Evolutionary conservation across 2,888 invertebrate genomes (phyloP).

Genomic region (Trichopria drosophilae): DNA sequence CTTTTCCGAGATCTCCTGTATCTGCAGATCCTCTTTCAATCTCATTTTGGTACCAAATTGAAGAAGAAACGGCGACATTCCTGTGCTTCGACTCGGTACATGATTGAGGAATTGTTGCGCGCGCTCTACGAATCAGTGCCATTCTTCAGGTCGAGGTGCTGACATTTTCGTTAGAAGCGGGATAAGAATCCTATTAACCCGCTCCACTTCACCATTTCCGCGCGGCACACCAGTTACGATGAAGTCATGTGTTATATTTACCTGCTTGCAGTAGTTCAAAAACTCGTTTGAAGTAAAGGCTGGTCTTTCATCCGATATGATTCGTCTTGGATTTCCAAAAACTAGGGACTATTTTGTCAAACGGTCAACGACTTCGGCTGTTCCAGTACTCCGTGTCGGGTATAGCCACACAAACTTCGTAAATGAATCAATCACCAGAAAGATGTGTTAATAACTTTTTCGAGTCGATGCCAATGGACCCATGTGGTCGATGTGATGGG

Average conservation of each 20-base stretch:
- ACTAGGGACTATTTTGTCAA: background rate
- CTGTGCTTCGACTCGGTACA: conserved; percentile 37
- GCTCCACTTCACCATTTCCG: background rate
- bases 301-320: background rate
- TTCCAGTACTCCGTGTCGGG: background rate
- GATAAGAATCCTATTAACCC: background rate
- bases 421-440: background rate
- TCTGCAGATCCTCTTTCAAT: conserved; percentile 47
- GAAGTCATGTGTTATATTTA: background rate
- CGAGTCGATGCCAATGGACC: background rate
- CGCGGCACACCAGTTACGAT: background rate
- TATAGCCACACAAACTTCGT: background rate
- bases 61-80: conserved; percentile 45
- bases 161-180: background rate
- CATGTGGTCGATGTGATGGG: background rate
- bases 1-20: conserved; percentile 44
- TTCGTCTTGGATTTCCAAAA: background rate
- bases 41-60: conserved; percentile 42
- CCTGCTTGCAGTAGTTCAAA: background rate
- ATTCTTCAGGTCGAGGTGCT: background rate
- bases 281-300: background rate
- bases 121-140: background rate
- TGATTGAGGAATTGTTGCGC: conserved; percentile 22
- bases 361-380: background rate
- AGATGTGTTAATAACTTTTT: background rate